Conservation (phyloP, 1,140 invertebrate species). For the Drosophila pruinosa region DNA sequence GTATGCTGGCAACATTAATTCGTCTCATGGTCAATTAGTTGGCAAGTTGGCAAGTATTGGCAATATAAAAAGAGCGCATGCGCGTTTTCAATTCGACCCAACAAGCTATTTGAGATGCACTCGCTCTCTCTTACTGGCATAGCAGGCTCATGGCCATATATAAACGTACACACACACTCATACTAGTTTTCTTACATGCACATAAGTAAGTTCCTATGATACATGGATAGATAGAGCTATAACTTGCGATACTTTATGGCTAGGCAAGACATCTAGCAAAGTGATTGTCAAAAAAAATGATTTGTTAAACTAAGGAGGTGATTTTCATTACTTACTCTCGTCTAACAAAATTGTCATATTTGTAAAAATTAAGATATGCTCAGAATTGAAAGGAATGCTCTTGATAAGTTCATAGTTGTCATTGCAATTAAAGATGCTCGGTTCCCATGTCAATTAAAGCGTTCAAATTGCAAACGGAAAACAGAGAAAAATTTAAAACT, state of each 20-base stretch:
- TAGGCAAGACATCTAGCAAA: constrained; percentile 5
- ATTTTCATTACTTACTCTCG: not conserved
- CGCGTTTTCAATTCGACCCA: constrained; percentile 18
- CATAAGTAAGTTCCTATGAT: not conserved
- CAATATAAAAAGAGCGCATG: constrained; percentile 37
- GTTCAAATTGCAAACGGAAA: constrained; percentile 14
- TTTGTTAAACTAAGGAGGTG: not conserved
- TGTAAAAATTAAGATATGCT: not conserved
- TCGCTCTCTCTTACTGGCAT: not conserved
- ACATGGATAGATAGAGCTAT: not conserved
- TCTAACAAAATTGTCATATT: not conserved
- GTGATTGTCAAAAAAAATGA: constrained; percentile 3
- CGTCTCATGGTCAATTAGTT: constrained; percentile 30
- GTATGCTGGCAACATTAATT: constrained; percentile 15
- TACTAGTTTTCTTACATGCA: not conserved
- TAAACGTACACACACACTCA: not conserved
- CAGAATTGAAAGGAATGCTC: not conserved
- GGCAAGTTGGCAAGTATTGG: constrained; percentile 15
- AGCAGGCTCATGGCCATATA: constrained; percentile 22
- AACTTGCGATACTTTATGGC: constrained; percentile 13
- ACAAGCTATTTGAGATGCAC: constrained; percentile 29
- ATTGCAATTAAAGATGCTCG: constrained; percentile 3
- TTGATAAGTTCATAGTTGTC: not conserved
- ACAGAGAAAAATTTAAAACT: not conserved
- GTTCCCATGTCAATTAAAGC: constrained; percentile 22